These are phyloP conservation scores for Malurus cyaneus DNA, from an alignment of 2,113 vertebrate genomes.

Conservation along the genomic window DNA sequence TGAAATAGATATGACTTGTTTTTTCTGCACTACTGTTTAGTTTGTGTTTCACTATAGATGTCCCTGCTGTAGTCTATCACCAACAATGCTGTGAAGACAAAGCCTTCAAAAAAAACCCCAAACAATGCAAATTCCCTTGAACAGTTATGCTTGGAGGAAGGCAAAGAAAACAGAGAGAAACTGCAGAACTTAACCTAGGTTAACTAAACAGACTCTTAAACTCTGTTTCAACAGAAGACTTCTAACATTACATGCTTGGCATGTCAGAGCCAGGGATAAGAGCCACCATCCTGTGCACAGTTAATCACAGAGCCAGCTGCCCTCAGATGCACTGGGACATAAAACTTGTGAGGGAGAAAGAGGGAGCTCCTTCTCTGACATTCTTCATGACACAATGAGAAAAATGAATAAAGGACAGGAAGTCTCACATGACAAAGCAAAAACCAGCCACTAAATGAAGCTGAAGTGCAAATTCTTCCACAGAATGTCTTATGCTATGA, in stretches of 20 bases:
- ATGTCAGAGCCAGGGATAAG: neutral
- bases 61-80: neutral
- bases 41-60: neutral
- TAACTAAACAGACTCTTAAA: slow-evolving; percentile 44
- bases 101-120: neutral
- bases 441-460: neutral
- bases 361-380: neutral
- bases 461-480: neutral
- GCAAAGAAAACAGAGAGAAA: neutral
- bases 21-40: neutral
- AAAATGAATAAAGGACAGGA: neutral
- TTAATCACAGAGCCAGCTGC: slow-evolving; percentile 34
- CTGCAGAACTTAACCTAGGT: slow-evolving; percentile 43
- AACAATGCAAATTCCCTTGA: neutral
- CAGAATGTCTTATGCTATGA: neutral
- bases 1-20: neutral
- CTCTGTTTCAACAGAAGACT: slow-evolving; percentile 16
- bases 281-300: neutral
- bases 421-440: neutral
- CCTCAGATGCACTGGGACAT: neutral
- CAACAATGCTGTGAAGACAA: neutral
- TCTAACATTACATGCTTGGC: slow-evolving; percentile 44
- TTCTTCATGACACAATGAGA: neutral
- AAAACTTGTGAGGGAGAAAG: neutral
- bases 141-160: neutral